Conservation (phyloP, 2,797 vertebrate species). For the Silurus aristotelis region DNA sequence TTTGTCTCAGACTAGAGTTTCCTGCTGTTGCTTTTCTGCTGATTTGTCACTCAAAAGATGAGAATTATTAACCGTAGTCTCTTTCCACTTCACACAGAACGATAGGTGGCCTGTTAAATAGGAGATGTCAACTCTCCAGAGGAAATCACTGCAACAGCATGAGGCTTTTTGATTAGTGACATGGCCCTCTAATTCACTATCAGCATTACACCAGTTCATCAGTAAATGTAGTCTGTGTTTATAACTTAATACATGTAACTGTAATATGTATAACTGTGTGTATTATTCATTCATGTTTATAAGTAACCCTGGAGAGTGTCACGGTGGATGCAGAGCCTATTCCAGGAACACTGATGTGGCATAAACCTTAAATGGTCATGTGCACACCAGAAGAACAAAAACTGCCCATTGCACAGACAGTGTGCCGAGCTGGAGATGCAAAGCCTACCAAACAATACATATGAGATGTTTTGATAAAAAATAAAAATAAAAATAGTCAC, state of each 20-base stretch:
- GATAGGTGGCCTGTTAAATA: conserved; percentile 59
- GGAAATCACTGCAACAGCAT: conserved; percentile 47
- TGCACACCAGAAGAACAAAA: background rate
- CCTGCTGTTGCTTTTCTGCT: conserved; percentile 57
- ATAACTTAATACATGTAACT: background rate
- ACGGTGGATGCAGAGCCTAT: background rate
- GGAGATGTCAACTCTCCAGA: conserved; percentile 50
- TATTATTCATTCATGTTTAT: background rate
- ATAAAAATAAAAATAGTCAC: background rate
- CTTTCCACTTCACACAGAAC: conserved; percentile 42
- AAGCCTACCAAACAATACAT: background rate
- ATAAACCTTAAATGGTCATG: background rate
- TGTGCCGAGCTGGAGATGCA: background rate
- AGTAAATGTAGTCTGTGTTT: background rate
- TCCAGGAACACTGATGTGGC: background rate
- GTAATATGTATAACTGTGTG: too few relatives aligned
- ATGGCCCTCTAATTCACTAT: conserved; percentile 18
- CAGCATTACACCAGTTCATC: conserved; percentile 8
- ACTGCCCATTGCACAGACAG: background rate
- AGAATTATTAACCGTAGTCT: conserved; percentile 50
- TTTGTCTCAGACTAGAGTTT: conserved; percentile 25
- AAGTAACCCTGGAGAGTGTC: background rate
- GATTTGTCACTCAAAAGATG: conserved; percentile 55
- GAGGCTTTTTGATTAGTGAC: conserved; percentile 45
- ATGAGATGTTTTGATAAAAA: background rate